Base-by-base conservation (phyloP, 35 echinoderm and acorn worm genomes). In the Holothuria glaberrima region DNA sequence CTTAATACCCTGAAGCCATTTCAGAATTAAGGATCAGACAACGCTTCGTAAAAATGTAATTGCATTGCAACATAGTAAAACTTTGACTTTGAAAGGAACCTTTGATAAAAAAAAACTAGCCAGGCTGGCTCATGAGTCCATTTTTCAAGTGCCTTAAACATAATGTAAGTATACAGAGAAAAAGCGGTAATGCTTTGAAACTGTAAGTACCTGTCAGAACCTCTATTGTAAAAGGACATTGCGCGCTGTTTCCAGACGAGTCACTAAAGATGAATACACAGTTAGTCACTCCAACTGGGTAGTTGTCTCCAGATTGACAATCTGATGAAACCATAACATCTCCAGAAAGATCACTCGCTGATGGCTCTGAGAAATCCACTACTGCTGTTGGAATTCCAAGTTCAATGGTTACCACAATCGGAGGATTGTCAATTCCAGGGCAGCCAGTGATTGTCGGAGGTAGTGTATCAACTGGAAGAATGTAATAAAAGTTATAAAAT, bases 141-240 rank as follows among this genome's bases (percentile, higher is more conserved):
- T n/a, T n/a, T n/a, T n/a, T n/a, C n/a, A n/a, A n/a, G n/a, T n/a
- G n/a, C n/a, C n/a, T n/a, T n/a, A n/a, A n/a, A n/a, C n/a, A n/a
- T n/a, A n/a, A n/a, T n/a, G n/a, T n/a, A n/a, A n/a, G n/a, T n/a
- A n/a, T n/a, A n/a, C n/a, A n/a, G n/a, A n/a, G n/a, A n/a, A n/a
- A n/a, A n/a, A n/a, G n/a, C n/a, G n/a, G n/a, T n/a, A n/a, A n/a
- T n/a, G n/a, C n/a, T n/a, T n/a, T n/a, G n/a, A n/a, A n/a, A n/a
- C 4, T 4, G 10, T 46, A 4, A 46, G 10, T 46, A 76, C 72
- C 72, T 21, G 46, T 45, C 21, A 44, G 18, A 76, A 76, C 36
- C 36, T 76, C 72, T 44, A 76, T 76, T 45, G 34, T 45, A 44
- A 76, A 76, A 22, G 36, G 34, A 45, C 72, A 76, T 27, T 12